These are phyloP conservation scores for Pantherophis vulpinus DNA, from an alignment of 2,797 vertebrate species.

Conservation along the genomic window DNA sequence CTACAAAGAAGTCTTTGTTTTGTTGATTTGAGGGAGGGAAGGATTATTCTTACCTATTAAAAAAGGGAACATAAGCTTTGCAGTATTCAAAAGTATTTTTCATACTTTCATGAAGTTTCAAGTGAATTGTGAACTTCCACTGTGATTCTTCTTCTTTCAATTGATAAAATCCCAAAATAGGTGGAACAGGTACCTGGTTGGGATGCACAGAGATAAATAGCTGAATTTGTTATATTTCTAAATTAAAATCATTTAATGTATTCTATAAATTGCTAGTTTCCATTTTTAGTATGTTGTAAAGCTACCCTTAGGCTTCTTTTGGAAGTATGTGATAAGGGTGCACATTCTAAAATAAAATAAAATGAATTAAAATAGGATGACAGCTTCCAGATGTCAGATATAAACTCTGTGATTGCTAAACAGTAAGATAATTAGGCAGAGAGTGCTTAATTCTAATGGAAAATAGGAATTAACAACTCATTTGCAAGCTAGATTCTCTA, in stretches of 20 bases:
- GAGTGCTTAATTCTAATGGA: slow-evolving; percentile 22
- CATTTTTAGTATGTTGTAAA: background rate
- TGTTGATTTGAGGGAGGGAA: background rate
- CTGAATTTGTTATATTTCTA: background rate
- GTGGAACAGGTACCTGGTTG: slow-evolving; percentile 88
- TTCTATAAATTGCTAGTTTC: background rate
- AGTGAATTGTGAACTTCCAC: slow-evolving; percentile 79
- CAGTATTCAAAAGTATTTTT: slow-evolving; percentile 94
- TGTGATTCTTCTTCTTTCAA: slow-evolving; percentile 79
- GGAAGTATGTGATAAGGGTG: background rate
- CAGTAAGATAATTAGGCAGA: slow-evolving; percentile 37
- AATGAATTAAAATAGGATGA: slow-evolving; percentile 17
- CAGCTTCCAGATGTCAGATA: slow-evolving; percentile 23
- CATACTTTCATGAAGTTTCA: slow-evolving; percentile 95
- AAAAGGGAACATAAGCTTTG: slow-evolving; percentile 90
- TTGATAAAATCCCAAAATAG: slow-evolving; percentile 89
- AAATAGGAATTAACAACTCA: slow-evolving; percentile 27
- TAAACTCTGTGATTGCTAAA: slow-evolving; percentile 38
- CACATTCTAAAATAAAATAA: slow-evolving; percentile 12
- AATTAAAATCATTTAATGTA: background rate
- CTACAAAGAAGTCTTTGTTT: background rate
- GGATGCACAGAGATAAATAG: background rate
- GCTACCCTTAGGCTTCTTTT: background rate
- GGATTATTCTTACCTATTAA: slow-evolving; percentile 83
- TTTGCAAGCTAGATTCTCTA: slow-evolving; percentile 30